phyloP scores from a whole-genome alignment of 2,113 vertebrate species.

The Hippocampus mohnikei region DNA sequence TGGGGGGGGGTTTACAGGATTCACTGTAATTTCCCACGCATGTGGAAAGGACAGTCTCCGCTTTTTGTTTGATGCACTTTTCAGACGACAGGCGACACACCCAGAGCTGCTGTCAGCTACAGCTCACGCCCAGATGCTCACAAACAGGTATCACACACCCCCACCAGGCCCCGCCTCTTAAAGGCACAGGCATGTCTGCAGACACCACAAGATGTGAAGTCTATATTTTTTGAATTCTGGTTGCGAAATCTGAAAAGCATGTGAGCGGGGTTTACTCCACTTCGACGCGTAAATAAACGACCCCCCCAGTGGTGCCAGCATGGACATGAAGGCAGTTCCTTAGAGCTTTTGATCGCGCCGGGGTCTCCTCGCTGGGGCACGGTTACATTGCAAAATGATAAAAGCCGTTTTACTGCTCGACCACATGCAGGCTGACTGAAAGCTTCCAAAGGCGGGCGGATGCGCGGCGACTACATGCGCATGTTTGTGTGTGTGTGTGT shows the following conservation, averaged over 20 bases:
- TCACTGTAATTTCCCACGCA: too few species aligned
- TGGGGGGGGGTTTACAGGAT: too few species aligned
- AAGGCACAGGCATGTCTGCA: not conserved
- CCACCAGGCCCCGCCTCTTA: not conserved
- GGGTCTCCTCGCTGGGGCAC: conserved; percentile 33
- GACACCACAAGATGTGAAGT: too few species aligned
- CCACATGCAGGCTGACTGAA: conserved; percentile 54
- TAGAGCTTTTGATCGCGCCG: conserved; percentile 60
- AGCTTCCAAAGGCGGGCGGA: conserved; percentile 33
- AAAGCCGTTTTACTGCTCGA: conserved; percentile 64
- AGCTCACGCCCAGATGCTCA: too few species aligned
- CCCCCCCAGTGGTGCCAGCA: not conserved
- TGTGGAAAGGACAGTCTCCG: too few species aligned
- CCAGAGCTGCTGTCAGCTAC: too few species aligned
- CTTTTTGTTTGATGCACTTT: too few species aligned
- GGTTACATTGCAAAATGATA: conserved; percentile 66
- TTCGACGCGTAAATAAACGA: not conserved
- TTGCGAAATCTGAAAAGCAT: too few species aligned
- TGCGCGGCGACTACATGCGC: conserved; percentile 32
- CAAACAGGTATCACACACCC: too few species aligned
- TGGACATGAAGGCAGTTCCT: conserved; percentile 22
- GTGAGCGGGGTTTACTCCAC: not conserved
- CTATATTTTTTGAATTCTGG: too few species aligned
- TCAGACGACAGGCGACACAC: too few species aligned
- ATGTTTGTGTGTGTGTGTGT: conserved; percentile 31